Conservation (phyloP, 2,797 vertebrate species). For the Diplodus puntazzo region DNA sequence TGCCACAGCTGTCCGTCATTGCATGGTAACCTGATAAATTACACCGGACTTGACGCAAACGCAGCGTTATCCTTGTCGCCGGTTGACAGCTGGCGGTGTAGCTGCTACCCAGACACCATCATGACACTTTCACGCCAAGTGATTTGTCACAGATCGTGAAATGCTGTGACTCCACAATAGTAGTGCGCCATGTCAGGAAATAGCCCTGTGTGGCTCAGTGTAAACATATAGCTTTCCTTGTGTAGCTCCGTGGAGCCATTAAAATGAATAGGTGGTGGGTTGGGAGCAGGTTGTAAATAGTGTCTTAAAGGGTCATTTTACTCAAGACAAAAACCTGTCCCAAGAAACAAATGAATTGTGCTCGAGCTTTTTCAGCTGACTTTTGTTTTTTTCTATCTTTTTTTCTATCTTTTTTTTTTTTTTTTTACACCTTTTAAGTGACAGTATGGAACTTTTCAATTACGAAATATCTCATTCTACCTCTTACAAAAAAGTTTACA, state of each 20-base stretch:
- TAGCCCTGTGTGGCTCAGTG: not conserved
- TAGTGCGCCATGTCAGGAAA: not conserved
- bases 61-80: not conserved
- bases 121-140: not conserved
- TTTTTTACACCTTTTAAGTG: not conserved
- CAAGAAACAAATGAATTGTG: not conserved
- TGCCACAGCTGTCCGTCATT: slow-evolving; percentile 3
- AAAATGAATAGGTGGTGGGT: not conserved
- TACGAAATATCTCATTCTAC: not conserved
- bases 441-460: not conserved
- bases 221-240: not conserved
- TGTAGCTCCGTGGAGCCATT: not conserved
- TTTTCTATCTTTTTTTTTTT: too few relatives aligned
- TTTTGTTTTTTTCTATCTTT: not conserved
- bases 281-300: not conserved
- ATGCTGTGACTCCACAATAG: not conserved
- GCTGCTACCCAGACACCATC: slow-evolving; percentile 10
- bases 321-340: not conserved
- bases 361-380: not conserved
- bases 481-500: not conserved
- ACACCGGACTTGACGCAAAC: not conserved
- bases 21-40: not conserved
- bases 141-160: slow-evolving; percentile 38
- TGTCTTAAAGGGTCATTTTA: not conserved
- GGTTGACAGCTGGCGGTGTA: not conserved